Evolutionary conservation across 2,888 invertebrate genomes (phyloP), one percentile per base, ranked within the genome.

Genomic region (Calliopum simillimum): DNA sequence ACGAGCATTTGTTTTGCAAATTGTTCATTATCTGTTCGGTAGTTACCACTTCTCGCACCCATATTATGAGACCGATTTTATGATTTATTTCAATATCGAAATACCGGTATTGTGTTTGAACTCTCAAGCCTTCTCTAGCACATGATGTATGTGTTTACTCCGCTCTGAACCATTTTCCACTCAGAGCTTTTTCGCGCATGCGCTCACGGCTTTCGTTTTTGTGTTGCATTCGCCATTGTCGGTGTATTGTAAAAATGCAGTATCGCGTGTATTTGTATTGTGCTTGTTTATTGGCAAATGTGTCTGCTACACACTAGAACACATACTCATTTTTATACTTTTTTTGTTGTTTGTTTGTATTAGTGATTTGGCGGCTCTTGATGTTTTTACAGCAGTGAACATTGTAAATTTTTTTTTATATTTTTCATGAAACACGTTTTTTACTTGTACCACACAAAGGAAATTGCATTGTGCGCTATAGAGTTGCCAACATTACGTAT

Each of bases 171-270:
- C 44, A 13, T 14, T 21, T 43, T 64, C 47, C 19, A 63, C 64
- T 46, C 25, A 63, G 56, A 62, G 65, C 49, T 49, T 44, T 67
- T 67, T 71, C 68, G 72, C 47, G 58, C 71, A 63, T 49, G 62
- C 55, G 70, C 71, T 70, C 71, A 55, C 58, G 59, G 67, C 63
- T 59, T 72, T 61, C n/a, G 44, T 62, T 23, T 69, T 43, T 33
- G 33, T 25, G 63, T n/a, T 70, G 69, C 59, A 68, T 56, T 64
- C 43, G 68, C 63, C 55, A n/a, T 65, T 73, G 55, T 43, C 53
- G 55, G 53, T 68, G 21, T 67, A 47, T 61, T 61, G 11, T 11
- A 25, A 47, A 21, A 47, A 46, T 13, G 3, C 4, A 16, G 46
- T 47, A 25, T 12, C n/a, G 56, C 25, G 23, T 25, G 19, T 51